These are phyloP conservation scores for Emmelina monodactyla DNA, from an alignment of 2,888 invertebrate species.

Conservation along the genomic window DNA sequence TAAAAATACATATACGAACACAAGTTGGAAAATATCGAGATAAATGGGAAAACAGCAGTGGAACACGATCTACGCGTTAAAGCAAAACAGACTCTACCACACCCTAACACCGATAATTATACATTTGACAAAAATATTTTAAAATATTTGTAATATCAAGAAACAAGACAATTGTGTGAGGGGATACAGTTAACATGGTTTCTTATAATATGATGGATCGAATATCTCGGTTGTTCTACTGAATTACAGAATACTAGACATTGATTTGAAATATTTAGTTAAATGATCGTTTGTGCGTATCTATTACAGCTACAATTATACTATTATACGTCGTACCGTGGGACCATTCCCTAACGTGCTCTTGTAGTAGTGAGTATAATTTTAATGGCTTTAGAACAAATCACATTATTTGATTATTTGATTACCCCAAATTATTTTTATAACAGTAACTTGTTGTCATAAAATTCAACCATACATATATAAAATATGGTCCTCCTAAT, in stretches of 20 bases:
- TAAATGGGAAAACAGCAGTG: too few species aligned
- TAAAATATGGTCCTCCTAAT: too few species aligned
- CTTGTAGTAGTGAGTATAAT: not conserved
- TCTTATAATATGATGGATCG: too few species aligned
- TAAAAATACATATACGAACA: too few species aligned
- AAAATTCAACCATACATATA: not conserved
- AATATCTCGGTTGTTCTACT: too few species aligned
- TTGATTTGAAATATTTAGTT: constrained; percentile 24
- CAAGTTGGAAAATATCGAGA: too few species aligned
- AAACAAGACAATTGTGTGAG: too few species aligned
- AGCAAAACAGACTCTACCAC: not conserved
- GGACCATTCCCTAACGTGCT: not conserved
- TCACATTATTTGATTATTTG: not conserved
- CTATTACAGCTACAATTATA: constrained; percentile 39
- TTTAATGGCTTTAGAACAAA: too few species aligned
- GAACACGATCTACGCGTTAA: too few species aligned
- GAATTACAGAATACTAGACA: constrained; percentile 19
- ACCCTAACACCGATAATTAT: constrained; percentile 1
- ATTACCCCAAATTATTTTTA: not conserved
- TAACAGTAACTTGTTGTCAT: not conserved
- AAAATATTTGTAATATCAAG: too few species aligned
- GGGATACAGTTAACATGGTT: too few species aligned
- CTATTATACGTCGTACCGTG: constrained; percentile 2
- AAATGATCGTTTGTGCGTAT: constrained; percentile 45
- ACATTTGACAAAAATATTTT: not conserved